Percentiles rank a stretch among this genome's conserved stretches.
Evolutionary conservation across 2,888 invertebrate species (phyloP).

Genomic region (Chironomus tentans): DNA sequence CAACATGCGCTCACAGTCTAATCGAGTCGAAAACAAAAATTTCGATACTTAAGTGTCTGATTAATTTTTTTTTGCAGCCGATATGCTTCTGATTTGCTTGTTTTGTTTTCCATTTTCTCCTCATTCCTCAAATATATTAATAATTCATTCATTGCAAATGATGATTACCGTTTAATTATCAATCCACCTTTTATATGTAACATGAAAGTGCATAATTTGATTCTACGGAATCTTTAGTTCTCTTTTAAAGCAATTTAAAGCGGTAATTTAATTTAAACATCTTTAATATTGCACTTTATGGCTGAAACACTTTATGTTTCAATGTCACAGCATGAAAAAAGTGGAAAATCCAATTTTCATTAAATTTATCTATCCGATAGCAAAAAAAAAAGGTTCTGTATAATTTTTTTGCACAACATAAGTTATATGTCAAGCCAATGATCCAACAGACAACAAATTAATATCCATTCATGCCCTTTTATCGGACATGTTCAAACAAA

Average conservation of each 20-base stretch:
- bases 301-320: not conserved
- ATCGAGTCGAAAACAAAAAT: no score
- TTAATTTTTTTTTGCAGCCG: not conserved
- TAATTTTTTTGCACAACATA: not conserved
- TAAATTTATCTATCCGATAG: not conserved
- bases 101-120: not conserved
- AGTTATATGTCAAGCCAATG: conserved; percentile 15
- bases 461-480: conserved; percentile 3
- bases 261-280: not conserved
- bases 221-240: not conserved
- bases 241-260: not conserved
- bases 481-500: not conserved
- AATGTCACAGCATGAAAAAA: not conserved
- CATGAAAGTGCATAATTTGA: not conserved
- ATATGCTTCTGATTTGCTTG: not conserved
- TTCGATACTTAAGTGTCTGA: not conserved
- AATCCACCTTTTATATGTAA: conserved; percentile 13
- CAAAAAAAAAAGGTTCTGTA: not conserved
- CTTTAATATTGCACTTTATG: not conserved
- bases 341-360: conserved; percentile 14
- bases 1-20: no score
- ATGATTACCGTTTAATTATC: conserved; percentile 21
- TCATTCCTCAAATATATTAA: not conserved
- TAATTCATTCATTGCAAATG: not conserved
- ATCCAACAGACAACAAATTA: conserved; percentile 21